phyloP scores from a whole-genome alignment of 2,797 vertebrate species.

The Sebastes wilsoni region DNA sequence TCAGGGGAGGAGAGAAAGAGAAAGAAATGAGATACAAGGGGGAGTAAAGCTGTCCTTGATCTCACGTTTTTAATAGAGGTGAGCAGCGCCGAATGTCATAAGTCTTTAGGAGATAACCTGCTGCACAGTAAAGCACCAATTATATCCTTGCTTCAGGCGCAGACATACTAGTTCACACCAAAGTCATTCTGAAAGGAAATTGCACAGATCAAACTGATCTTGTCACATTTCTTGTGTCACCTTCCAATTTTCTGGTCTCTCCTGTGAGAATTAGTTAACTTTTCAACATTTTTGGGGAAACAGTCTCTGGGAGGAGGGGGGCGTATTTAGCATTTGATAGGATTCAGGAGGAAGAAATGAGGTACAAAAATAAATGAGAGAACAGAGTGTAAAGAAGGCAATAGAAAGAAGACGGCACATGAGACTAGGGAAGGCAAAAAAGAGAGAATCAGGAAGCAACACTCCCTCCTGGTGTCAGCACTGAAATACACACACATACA shows the following conservation, averaged over 20 bases:
- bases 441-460: conserved; percentile 10
- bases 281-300: neutral
- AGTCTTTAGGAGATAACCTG: neutral
- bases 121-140: neutral
- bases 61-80: neutral
- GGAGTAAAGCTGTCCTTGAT: neutral
- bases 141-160: neutral
- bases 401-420: neutral
- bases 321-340: neutral
- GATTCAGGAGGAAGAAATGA: neutral
- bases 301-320: neutral
- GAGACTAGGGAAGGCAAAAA: neutral
- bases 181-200: neutral
- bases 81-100: neutral
- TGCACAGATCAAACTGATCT: neutral
- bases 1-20: neutral
- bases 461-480: conserved; percentile 55
- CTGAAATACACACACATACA: conserved; percentile 46
- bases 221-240: neutral
- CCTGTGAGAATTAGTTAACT: neutral
- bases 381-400: neutral
- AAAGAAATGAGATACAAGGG: neutral
- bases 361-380: neutral
- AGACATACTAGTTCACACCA: neutral
- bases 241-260: neutral